Percentiles rank a stretch among this genome's conserved stretches.
Conservation (phyloP, 2,797 vertebrate genomes). For the Potorous gilbertii region DNA sequence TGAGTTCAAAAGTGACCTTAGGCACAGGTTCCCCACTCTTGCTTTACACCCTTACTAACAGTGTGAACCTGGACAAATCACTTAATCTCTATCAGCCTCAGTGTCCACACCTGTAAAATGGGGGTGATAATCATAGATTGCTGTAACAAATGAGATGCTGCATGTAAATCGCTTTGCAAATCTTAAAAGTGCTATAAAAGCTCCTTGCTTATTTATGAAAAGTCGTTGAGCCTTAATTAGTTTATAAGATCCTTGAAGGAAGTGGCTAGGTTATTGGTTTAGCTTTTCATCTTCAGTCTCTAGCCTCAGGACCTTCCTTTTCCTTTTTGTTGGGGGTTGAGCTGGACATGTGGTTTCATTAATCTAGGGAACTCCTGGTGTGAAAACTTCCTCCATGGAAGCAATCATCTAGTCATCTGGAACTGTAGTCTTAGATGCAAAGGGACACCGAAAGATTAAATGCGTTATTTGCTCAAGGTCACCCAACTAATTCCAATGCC, state of each 20-base stretch:
- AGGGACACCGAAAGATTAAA: neutral
- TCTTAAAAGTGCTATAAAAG: neutral
- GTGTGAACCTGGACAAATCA: neutral
- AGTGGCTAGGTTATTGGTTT: neutral
- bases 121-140: neutral
- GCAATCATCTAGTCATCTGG: neutral
- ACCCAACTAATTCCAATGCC: neutral
- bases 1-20: neutral
- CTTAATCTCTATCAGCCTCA: neutral
- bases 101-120: neutral
- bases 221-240: neutral
- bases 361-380: neutral
- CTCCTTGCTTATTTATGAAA: neutral
- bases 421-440: neutral
- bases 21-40: too few relatives aligned
- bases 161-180: neutral
- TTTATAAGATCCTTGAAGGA: neutral
- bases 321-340: neutral
- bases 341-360: neutral
- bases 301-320: neutral
- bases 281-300: neutral
- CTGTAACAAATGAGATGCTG: neutral
- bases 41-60: neutral
- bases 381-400: neutral
- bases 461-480: neutral